Evolutionary conservation across 2,797 vertebrate species (phyloP).

Genomic region (Phoeniculus purpureus): DNA sequence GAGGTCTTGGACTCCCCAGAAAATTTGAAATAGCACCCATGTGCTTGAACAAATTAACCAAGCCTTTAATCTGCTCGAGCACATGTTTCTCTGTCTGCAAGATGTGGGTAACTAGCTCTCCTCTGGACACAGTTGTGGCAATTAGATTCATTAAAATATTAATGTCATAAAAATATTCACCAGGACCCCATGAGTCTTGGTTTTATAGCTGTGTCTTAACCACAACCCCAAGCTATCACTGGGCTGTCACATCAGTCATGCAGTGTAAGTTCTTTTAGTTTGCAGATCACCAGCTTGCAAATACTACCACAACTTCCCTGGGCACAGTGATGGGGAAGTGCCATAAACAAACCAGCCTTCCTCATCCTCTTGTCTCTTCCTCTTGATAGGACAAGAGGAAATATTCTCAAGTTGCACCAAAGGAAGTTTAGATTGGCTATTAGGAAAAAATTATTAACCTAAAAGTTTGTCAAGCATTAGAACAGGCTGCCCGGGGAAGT

Average conservation of each 20-base stretch:
- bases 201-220: background rate
- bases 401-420: background rate
- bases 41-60: background rate
- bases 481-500: too few relatives aligned
- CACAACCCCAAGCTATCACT: background rate
- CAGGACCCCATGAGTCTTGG: background rate
- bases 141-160: background rate
- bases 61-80: background rate
- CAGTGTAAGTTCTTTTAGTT: background rate
- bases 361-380: background rate
- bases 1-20: background rate
- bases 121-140: too few relatives aligned
- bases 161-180: background rate
- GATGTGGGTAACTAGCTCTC: too few relatives aligned
- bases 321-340: fast-evolving
- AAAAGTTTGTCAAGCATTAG: too few relatives aligned
- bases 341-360: background rate
- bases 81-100: background rate
- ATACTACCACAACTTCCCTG: background rate
- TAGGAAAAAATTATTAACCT: too few relatives aligned
- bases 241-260: background rate
- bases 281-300: background rate
- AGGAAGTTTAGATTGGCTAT: too few relatives aligned
- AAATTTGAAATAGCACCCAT: background rate
- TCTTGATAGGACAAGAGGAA: background rate